Base-by-base conservation (phyloP, 2,797 vertebrate species). In the Cyprinella venusta region DNA sequence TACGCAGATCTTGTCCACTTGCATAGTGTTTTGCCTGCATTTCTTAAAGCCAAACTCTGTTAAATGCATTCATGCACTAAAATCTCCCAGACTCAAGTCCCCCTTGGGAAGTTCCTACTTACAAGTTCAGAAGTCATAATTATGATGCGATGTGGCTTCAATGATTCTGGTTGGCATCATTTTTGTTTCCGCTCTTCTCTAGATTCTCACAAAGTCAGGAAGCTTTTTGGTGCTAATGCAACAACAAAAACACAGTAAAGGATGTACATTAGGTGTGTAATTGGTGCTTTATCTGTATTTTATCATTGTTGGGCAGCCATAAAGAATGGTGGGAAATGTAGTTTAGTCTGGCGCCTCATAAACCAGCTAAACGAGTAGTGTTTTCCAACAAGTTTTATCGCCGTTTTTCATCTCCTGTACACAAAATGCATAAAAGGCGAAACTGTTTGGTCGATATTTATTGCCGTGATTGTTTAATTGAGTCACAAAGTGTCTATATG, bases 201-300 rank as follows among this genome's bases (percentile, higher is more conserved):
- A 24, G 52, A 59, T 59, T 75, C 52, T n/a, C 5, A 8, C 19
- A 16, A 75, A 59, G 54, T 59, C 72, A 59, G 72, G 72, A 75
- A 75, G 72, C 72, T 59, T 59, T 75, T 75, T 59, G 40, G 52
- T 21, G n/a, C 52, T 75, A 75, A 59, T 75, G 33, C 33, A 75
- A 75, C 72, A 59, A 75, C 36, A 40, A 24, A 40, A 75, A 56
- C 52, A 38, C 52, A 38, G 6, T 38, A 75, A 75, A 75, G 13
- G 52, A 24, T 59, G 33, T 59, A 59, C 72, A 75, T 75, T 75
- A 75, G 72, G 33, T 24, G 50, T 38, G 72, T 75, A 59, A 24
- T 59, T 24, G 52, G 36, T 75, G 52, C 52, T 75, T 75, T 75
- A 56, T 75, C 72, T 75, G 72, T 75, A 59, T 75, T 56, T 75